These are phyloP conservation scores for Spodoptera litura DNA, from an alignment of 1,140 invertebrate genomes.

Conservation along the genomic window DNA sequence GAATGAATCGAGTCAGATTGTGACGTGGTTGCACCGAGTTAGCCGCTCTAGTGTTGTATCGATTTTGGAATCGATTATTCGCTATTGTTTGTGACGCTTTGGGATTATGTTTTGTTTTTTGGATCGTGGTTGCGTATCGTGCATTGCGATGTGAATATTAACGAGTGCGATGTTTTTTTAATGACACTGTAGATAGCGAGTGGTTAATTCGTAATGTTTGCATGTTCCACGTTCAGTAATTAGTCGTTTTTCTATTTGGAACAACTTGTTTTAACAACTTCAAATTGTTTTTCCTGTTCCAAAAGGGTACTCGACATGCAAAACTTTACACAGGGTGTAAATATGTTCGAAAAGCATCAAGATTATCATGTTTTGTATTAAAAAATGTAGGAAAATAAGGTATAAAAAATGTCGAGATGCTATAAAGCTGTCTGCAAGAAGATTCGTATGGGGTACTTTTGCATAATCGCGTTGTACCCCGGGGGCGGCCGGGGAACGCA, in stretches of 20 bases:
- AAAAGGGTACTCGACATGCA: conserved; percentile 13
- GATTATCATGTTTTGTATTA: conserved; percentile 38
- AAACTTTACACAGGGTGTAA: conserved; percentile 21
- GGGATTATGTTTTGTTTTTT: conserved; percentile 54
- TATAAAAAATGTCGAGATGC: conserved; percentile 42
- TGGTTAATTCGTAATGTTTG: conserved; percentile 33
- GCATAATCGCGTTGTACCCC: conserved; percentile 60
- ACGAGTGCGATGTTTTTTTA: conserved; percentile 55
- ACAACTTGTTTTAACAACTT: conserved; percentile 19
- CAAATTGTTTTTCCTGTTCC: conserved; percentile 5
- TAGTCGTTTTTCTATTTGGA: conserved; percentile 9
- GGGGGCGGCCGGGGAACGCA: conserved; percentile 55
- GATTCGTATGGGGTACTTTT: conserved; percentile 54
- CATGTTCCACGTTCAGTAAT: conserved; percentile 35
- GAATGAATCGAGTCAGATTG: conserved; percentile 56
- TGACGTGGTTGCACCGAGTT: conserved; percentile 51
- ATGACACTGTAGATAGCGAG: conserved; percentile 27
- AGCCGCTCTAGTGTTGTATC: conserved; percentile 46
- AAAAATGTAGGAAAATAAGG: conserved; percentile 29
- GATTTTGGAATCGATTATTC: conserved; percentile 54
- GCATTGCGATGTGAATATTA: conserved; percentile 58
- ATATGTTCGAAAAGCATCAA: conserved; percentile 18
- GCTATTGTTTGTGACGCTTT: conserved; percentile 51
- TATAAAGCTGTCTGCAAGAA: conserved; percentile 54
- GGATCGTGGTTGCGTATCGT: conserved; percentile 53